phyloP scores from a whole-genome alignment of 64 coral and sea anemone genomes.

The Acropora yongei region DNA sequence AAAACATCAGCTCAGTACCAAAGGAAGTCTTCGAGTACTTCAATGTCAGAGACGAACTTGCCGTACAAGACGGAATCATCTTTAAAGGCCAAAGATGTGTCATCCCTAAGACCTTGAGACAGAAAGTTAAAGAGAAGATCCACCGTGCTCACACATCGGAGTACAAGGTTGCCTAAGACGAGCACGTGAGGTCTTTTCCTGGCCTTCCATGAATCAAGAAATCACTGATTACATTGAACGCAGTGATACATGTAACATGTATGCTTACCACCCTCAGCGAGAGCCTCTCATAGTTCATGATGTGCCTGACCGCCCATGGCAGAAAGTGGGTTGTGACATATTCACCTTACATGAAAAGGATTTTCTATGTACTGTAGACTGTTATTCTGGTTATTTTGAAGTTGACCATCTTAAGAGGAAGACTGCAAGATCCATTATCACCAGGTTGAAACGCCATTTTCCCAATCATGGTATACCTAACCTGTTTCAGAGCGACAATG shows the following conservation, averaged over 20 bases:
- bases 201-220: conserved; percentile 17
- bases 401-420: not conserved
- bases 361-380: conserved; percentile 30
- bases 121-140: not conserved
- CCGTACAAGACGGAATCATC: too few species aligned
- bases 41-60: too few species aligned
- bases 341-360: conserved; percentile 52
- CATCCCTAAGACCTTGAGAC: not conserved
- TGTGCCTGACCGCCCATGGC: conserved; percentile 20
- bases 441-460: conserved; percentile 44
- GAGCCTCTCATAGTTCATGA: conserved; percentile 38
- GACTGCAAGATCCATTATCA: conserved; percentile 28
- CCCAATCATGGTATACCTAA: conserved; percentile 50
- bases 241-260: conserved; percentile 31
- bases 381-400: not conserved
- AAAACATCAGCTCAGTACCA: too few species aligned
- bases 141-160: too few species aligned
- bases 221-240: conserved; percentile 27
- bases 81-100: too few species aligned
- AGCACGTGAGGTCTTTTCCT: not conserved
- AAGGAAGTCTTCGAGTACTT: too few species aligned
- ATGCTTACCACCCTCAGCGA: not conserved
- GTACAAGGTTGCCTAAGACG: too few species aligned
- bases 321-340: conserved; percentile 48
- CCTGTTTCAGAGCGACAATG: conserved; percentile 39